These are phyloP conservation scores for Pongo pygmaeus DNA, from an alignment of 2,113 vertebrate species.

Conservation along the genomic window DNA sequence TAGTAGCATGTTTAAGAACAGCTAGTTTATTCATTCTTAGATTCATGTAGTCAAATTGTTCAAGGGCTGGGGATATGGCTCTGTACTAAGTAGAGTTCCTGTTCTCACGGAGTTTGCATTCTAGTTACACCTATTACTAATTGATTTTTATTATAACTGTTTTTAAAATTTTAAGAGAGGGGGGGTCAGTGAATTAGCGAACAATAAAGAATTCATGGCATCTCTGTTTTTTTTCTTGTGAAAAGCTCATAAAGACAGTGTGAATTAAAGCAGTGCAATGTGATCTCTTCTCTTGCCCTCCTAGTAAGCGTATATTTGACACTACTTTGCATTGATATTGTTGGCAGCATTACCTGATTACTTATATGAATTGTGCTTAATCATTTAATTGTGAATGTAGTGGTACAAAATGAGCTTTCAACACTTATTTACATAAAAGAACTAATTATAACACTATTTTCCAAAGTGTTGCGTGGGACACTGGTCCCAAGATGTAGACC, in stretches of 20 bases:
- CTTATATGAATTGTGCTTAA: neutral
- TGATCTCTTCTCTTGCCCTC: no score
- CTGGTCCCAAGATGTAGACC: neutral
- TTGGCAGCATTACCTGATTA: neutral
- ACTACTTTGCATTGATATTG: neutral
- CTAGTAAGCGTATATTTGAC: neutral
- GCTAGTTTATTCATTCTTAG: neutral
- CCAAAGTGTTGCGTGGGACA: neutral
- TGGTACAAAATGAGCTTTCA: neutral
- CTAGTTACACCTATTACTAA: neutral
- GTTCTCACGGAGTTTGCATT: neutral
- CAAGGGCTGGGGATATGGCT: neutral
- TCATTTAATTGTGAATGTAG: neutral
- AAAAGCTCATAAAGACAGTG: neutral
- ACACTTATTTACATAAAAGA: neutral
- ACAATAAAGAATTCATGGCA: neutral
- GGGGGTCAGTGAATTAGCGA: neutral
- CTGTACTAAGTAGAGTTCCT: neutral
- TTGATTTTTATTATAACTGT: neutral
- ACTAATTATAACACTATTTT: slow-evolving; percentile 12
- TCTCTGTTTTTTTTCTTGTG: neutral
- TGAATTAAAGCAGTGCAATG: neutral
- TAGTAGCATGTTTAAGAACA: neutral
- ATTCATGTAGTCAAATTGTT: neutral
- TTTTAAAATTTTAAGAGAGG: neutral